Conservation (phyloP, 2,113 vertebrate species). For the Silurus glanis region DNA sequence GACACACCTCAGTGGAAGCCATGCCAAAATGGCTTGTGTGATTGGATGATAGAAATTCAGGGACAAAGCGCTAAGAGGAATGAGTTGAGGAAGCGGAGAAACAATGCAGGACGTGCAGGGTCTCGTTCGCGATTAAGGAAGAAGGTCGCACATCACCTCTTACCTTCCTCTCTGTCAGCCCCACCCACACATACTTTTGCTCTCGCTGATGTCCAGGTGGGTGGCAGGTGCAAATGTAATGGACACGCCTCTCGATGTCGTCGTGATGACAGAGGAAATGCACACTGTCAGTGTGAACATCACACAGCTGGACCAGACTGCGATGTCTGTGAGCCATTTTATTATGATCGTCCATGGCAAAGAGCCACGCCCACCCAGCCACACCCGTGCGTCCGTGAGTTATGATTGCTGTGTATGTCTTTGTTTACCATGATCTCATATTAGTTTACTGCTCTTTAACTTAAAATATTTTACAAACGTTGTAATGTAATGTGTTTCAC, state of each 20-base stretch:
- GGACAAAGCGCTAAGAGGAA: slow-evolving; percentile 56
- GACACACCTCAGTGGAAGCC: slow-evolving; percentile 57
- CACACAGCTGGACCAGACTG: slow-evolving; percentile 81
- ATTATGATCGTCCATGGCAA: slow-evolving; percentile 82
- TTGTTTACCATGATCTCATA: slow-evolving; percentile 5
- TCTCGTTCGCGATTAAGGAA: slow-evolving; percentile 49
- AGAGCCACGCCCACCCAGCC: slow-evolving; percentile 79
- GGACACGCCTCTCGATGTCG: slow-evolving; percentile 81
- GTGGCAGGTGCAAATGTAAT: slow-evolving; percentile 82
- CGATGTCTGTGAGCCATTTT: slow-evolving; percentile 79
- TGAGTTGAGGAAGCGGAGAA: slow-evolving; percentile 74
- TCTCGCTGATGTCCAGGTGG: slow-evolving; percentile 81
- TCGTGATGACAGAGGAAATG: slow-evolving; percentile 66
- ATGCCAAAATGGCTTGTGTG: slow-evolving; percentile 63
- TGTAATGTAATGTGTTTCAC: background rate
- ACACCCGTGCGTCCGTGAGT: slow-evolving; percentile 83
- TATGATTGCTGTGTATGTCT: slow-evolving; percentile 40
- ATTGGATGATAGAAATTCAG: slow-evolving; percentile 66
- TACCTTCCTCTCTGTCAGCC: slow-evolving; percentile 35
- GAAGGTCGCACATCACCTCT: slow-evolving; percentile 49
- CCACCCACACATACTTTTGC: slow-evolving; percentile 54
- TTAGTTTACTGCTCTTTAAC: background rate
- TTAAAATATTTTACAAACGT: background rate
- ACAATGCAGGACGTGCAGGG: slow-evolving; percentile 59
- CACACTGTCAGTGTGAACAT: slow-evolving; percentile 77